Conservation (phyloP, 2,113 vertebrate genomes). For the Leucopternis melanops region DNA sequence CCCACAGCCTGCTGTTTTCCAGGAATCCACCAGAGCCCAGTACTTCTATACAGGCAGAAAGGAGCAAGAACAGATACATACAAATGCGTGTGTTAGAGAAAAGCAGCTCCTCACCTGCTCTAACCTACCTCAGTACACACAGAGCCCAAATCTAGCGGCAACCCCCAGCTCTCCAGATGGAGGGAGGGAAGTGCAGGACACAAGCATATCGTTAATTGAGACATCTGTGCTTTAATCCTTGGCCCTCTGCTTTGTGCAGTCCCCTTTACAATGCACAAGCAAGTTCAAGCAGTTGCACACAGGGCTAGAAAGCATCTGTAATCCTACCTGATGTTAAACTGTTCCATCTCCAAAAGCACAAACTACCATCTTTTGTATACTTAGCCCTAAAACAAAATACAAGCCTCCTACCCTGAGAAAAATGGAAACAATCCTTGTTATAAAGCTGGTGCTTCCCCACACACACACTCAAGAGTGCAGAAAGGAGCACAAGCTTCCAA, state of each 20-base stretch:
- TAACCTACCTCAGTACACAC: background rate
- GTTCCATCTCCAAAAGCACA: background rate
- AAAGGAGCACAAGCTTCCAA: background rate
- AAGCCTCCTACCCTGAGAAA: background rate
- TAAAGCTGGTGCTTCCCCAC: background rate
- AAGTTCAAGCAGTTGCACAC: background rate
- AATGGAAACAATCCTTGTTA: background rate
- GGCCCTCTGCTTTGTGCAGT: background rate
- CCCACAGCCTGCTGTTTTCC: background rate
- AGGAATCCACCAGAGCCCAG: background rate
- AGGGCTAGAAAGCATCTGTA: background rate
- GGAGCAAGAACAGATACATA: background rate
- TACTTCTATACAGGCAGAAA: background rate
- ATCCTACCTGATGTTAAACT: background rate
- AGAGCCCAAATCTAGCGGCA: background rate
- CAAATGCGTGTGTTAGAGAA: rapidly evolving
- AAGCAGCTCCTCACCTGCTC: background rate
- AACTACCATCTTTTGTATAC: background rate
- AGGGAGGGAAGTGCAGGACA: background rate
- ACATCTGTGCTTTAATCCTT: background rate
- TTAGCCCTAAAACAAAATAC: background rate
- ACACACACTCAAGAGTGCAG: background rate
- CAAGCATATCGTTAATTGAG: background rate
- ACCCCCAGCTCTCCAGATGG: background rate
- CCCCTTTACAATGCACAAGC: background rate